Base-by-base conservation (phyloP, 2,113 vertebrate genomes). In the Nycticebus coucang region DNA sequence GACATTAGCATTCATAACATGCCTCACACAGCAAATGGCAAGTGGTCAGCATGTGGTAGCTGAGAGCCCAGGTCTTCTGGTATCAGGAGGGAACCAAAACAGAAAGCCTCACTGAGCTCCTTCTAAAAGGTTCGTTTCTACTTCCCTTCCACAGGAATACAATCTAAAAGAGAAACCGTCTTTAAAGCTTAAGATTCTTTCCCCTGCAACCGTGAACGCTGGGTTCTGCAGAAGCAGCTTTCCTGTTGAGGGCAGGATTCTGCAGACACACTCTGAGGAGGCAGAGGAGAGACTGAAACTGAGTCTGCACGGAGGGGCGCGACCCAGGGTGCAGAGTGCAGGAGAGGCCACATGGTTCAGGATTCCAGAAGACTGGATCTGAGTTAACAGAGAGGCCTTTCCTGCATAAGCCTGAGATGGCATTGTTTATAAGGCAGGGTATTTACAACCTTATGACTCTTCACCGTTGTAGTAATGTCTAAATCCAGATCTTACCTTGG, bases 1-100 rank as follows among this genome's bases (percentile, higher is more conserved):
- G 0, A 19, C 79, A 4, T 17, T 28, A 37, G 66, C 10, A 8
- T 64, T 59, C 11, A 24, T 14, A 88, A 18, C 13, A 2, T 33
- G 26, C 17, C 64, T 87, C 68, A n/a, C 3, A 14, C 1, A 68
- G 19, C 53, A 72, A 3, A 2, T 15, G 55, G 19, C 86, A 71
- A 12, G 22, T 24, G 5, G 19, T 68, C 87, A 77, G 0, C 4
- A 13, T 66, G 18, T 55, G 71, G 53, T 19, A 62, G 33, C 26
- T 59, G 26, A 89, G 68, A 64, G 30, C 62, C 18, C 26, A 64
- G 64, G 22, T 60, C 74, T 74, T 41, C 79, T 60, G 71, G 21
- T 60, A 6, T 91, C 66, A 55, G 22, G 7, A 37, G 30, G 62
- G 69, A 89, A 91, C 64, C 75, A 69, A 95, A 96, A 92, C 66